Conservation (phyloP, 2,888 invertebrate genomes). For the Drosophila hamatofila region DNA sequence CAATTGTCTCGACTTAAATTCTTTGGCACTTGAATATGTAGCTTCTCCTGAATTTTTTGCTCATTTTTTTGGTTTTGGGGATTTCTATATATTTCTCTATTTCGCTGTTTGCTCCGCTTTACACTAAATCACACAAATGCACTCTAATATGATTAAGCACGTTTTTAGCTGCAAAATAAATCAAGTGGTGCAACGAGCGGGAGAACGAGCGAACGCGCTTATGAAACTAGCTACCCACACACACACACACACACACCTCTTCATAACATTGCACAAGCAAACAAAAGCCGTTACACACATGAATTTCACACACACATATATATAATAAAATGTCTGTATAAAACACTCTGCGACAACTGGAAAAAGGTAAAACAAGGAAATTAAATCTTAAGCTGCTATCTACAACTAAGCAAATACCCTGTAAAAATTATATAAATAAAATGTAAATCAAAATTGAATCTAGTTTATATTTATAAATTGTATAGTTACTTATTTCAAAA, state of each 20-base stretch:
- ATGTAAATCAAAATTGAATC: neutral
- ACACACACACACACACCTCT: slow-evolving; percentile 3
- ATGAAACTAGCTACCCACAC: slow-evolving; percentile 53
- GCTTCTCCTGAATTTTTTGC: neutral
- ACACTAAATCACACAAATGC: slow-evolving; percentile 78
- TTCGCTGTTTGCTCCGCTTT: slow-evolving; percentile 47
- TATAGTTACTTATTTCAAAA: too few species aligned
- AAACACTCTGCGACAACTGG: slow-evolving; percentile 30
- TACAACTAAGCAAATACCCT: slow-evolving; percentile 30
- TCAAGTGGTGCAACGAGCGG: slow-evolving; percentile 69
- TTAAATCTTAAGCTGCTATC: slow-evolving; percentile 11
- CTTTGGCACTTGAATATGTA: slow-evolving; percentile 8
- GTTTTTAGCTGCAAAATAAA: slow-evolving; percentile 81
- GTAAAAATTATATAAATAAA: neutral
- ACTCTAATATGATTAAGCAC: slow-evolving; percentile 83
- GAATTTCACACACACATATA: slow-evolving; percentile 14
- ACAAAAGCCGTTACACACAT: slow-evolving; percentile 58
- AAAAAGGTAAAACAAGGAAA: slow-evolving; percentile 23
- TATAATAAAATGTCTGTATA: slow-evolving; percentile 53
- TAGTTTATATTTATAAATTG: too few species aligned
- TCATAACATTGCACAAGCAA: slow-evolving; percentile 45
- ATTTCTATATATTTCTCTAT: slow-evolving; percentile 30
- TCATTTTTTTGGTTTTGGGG: neutral
- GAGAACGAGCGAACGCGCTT: too few species aligned
- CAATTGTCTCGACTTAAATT: slow-evolving; percentile 27